These are phyloP conservation scores for Ormyrus labotus DNA, from an alignment of 2,888 invertebrate species.

Conservation along the genomic window DNA sequence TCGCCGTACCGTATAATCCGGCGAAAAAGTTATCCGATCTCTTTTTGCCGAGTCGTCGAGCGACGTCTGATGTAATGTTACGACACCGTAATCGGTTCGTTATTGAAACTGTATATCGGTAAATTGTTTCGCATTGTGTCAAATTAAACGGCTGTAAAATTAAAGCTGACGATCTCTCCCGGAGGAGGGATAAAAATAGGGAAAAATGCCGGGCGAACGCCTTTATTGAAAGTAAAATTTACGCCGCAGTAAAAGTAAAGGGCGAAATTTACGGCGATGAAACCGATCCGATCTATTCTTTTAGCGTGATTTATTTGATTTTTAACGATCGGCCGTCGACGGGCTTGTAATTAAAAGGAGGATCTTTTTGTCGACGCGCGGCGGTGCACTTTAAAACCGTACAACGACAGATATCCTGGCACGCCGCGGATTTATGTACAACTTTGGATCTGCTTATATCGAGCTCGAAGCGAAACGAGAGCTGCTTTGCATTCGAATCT, in stretches of 20 bases:
- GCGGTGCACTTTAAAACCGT: neutral
- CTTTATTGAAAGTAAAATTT: neutral
- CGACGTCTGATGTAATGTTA: no score
- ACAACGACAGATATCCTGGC: neutral
- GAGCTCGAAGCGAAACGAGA: neutral
- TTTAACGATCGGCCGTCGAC: constrained; percentile 18
- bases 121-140: no score
- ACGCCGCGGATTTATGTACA: neutral
- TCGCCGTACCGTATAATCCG: no score
- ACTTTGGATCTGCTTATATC: constrained; percentile 6
- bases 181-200: no score
- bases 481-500: constrained; percentile 32
- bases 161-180: no score
- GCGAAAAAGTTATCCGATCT: no score
- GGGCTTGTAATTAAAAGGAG: constrained; percentile 5
- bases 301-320: neutral
- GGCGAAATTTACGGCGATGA: neutral
- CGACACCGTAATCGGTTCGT: no score
- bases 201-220: no score
- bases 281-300: neutral
- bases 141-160: no score
- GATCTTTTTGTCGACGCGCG: neutral
- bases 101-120: no score
- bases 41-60: no score
- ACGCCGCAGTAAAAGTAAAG: constrained; percentile 3